A percentile compares a stretch with the other conserved stretches of the same genome.
Conservation (phyloP, 2,113 vertebrate genomes). For the Pteruthius melanotis region DNA sequence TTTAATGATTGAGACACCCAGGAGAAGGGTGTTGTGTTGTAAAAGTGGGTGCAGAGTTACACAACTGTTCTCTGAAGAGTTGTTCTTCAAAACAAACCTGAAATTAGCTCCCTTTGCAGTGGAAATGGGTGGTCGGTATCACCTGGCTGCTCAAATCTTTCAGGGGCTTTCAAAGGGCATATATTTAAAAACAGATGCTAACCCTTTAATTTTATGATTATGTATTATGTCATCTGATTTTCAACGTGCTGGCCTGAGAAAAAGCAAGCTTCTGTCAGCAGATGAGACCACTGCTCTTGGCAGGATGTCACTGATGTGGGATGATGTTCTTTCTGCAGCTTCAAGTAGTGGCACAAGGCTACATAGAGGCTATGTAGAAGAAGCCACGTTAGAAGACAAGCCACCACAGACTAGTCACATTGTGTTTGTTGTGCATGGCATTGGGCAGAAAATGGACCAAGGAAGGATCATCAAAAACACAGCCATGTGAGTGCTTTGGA, state of each 20-base stretch:
- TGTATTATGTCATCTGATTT: not conserved
- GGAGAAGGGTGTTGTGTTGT: not conserved
- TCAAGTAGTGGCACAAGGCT: slow-evolving; percentile 98
- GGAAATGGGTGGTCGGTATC: not conserved
- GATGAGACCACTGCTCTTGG: not conserved
- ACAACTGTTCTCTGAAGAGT: not conserved
- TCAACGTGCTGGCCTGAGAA: not conserved
- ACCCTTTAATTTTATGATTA: not conserved
- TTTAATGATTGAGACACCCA: not conserved
- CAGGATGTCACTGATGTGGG: not conserved
- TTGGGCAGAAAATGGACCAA: slow-evolving; percentile 99
- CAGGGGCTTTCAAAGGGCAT: not conserved
- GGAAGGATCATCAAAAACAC: slow-evolving; percentile 99
- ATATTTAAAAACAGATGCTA: not conserved
- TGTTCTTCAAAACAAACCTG: not conserved
- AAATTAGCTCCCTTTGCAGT: not conserved
- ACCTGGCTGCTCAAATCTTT: not conserved
- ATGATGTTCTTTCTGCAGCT: slow-evolving; percentile 71
- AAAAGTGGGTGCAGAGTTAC: not conserved
- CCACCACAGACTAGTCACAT: slow-evolving; percentile 93
- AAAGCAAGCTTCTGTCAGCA: not conserved
- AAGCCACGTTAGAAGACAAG: slow-evolving; percentile 92
- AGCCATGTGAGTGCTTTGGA: slow-evolving; percentile 85
- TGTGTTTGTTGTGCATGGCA: slow-evolving; percentile 98
- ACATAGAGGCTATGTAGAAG: slow-evolving; percentile 94